phyloP scores from a whole-genome alignment of 2,113 vertebrate genomes.

The Mungos mungo region DNA sequence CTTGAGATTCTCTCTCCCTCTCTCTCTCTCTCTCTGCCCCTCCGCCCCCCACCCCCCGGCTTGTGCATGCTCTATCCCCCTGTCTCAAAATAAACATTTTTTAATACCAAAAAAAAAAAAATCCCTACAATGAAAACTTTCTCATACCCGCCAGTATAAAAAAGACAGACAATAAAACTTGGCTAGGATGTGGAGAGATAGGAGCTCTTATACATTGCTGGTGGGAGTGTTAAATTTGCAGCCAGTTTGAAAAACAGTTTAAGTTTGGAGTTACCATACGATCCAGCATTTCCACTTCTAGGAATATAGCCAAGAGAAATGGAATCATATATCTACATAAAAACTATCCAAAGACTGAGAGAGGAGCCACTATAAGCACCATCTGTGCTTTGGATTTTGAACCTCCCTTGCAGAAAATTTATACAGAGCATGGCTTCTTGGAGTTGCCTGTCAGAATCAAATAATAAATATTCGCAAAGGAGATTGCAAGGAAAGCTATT shows the following conservation, averaged over 20 bases:
- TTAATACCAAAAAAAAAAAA: not conserved
- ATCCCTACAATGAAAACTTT: not conserved
- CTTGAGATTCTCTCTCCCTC: too few relatives aligned
- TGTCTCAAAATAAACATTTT: too few relatives aligned
- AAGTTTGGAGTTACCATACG: not conserved
- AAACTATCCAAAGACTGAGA: not conserved
- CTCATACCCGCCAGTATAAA: not conserved
- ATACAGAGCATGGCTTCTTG: not conserved
- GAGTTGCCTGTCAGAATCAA: not conserved
- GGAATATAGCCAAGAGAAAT: not conserved
- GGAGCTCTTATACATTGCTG: not conserved
- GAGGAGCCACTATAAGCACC: not conserved
- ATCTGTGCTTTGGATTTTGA: not conserved
- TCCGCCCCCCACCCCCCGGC: too few relatives aligned
- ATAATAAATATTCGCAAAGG: not conserved
- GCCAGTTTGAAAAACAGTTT: not conserved
- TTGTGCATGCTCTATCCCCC: too few relatives aligned
- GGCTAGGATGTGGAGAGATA: not conserved
- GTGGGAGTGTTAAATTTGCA: not conserved
- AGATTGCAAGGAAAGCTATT: not conserved
- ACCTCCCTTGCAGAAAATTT: not conserved
- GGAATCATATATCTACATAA: not conserved
- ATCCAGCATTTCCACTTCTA: not conserved
- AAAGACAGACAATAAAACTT: not conserved
- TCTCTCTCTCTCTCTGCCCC: too few relatives aligned